Evolutionary conservation across 2,113 vertebrate species (phyloP).

Genomic region (Cheirogaleus medius): DNA sequence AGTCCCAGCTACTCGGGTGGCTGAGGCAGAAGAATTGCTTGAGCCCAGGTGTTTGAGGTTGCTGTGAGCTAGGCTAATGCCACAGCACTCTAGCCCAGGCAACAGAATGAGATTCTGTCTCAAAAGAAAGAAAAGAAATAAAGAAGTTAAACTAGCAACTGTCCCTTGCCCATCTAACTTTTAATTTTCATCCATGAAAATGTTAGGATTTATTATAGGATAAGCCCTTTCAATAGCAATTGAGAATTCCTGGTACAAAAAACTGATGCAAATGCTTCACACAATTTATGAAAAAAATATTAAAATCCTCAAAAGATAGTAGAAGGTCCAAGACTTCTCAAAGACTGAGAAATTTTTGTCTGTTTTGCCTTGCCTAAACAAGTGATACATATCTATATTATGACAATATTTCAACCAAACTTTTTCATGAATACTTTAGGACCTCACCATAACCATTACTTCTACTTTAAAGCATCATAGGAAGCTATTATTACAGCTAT

Average conservation of each 20-base stretch:
- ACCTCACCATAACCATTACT: neutral
- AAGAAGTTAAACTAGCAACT: neutral
- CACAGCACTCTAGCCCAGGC: too few relatives aligned
- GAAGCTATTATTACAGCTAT: neutral
- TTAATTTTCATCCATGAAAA: constrained; percentile 10
- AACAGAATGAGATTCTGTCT: too few relatives aligned
- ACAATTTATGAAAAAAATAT: neutral
- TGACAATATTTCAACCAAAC: neutral
- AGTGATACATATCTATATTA: neutral
- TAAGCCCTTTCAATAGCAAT: neutral
- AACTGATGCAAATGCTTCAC: neutral
- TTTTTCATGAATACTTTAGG: neutral
- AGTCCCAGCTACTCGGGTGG: too few relatives aligned
- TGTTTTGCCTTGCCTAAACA: constrained; percentile 4
- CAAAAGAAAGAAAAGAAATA: too few relatives aligned
- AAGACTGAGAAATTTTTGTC: neutral
- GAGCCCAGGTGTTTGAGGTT: too few relatives aligned
- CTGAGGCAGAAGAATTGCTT: too few relatives aligned
- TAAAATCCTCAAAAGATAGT: constrained; percentile 8
- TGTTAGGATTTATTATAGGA: neutral
- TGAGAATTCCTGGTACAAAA: neutral
- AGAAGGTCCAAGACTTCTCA: neutral
- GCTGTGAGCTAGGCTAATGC: too few relatives aligned
- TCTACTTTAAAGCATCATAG: neutral
- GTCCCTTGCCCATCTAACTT: neutral